Base-by-base conservation (phyloP, 2,888 invertebrate species). In the Brachyopa scutellaris region DNA sequence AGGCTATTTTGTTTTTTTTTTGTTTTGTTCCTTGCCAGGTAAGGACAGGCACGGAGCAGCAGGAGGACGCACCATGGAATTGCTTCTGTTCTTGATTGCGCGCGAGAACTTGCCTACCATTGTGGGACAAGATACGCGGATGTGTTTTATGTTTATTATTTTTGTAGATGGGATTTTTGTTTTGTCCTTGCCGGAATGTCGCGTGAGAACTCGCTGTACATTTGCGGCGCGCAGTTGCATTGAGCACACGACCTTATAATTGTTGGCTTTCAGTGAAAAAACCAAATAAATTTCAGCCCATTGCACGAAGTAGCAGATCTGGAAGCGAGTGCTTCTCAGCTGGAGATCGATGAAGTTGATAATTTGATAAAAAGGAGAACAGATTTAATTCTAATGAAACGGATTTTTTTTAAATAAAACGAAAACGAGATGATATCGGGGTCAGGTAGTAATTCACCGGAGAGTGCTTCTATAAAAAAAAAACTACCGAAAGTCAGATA, bases 201-300 rank as follows among this genome's bases (percentile, higher is more conserved):
- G 80, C 80, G 69, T 80, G 80, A 74, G 55, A 69, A 17, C 57
- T 80, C 47, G 38, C 67, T 74, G 69, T 80, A 45, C 69, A 80
- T 80, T 42, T 53, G 42, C 69, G 59, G 45, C 47, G 67, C 9
- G 47, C 49, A 42, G 49, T 42, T 59, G 40, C 55, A 64, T 42
- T 42, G 13, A 67, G 53, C 73, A 47, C 55, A 61, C 66, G 79
- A 73, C 53, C 64, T 55, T 72, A 72, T 74, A 74, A 74, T 74
- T 80, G 79, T 29, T 40, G 55, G 36, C 73, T 80, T 73, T 74
- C 73, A 74, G 55, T 73, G 15, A 17, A n/a, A n/a, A 62, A 62
- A 45, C 15, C 19, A 49, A 66, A 73, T 69, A 74, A 80, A 67
- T 80, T 73, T 47, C 8, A 57, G 9, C 6, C 3, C 31, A 70